A percentile compares a stretch with the other conserved stretches of the same genome.
Evolutionary conservation across 2,797 vertebrate genomes (phyloP).

Genomic region (Austrolebias charrua): DNA sequence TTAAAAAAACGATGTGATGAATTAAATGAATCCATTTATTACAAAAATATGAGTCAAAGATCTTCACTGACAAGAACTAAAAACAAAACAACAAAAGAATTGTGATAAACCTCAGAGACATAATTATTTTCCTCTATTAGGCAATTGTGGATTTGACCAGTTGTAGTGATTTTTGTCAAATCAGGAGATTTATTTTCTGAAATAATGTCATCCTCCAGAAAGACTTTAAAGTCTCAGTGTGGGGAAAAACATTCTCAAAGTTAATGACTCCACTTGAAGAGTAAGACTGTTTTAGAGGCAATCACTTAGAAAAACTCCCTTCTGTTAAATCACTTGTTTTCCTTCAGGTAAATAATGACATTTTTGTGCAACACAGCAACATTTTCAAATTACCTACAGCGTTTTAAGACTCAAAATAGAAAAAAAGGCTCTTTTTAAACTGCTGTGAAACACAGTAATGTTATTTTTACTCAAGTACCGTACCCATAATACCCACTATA

Average conservation of each 20-base stretch:
- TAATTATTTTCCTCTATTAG: constrained; percentile 42
- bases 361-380: neutral
- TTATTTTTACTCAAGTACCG: no score
- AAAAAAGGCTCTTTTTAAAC: neutral
- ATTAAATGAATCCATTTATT: no score
- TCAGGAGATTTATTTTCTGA: constrained; percentile 60
- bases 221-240: constrained; percentile 37
- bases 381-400: neutral
- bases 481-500: no score
- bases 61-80: constrained; percentile 28
- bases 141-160: constrained; percentile 66
- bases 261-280: constrained; percentile 17
- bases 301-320: neutral
- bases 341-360: constrained; percentile 12
- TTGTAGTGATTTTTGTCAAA: constrained; percentile 54
- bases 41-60: neutral
- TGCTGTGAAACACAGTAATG: no score
- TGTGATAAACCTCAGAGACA: constrained; percentile 40
- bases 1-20: no score
- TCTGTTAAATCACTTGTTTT: constrained; percentile 27
- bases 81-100: constrained; percentile 54
- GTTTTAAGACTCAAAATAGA: neutral
- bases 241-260: constrained; percentile 25
- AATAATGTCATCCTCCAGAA: constrained; percentile 61
- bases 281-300: constrained; percentile 18